Evolutionary conservation across 2,888 invertebrate genomes (phyloP).

Genomic region (Catotricha subobsoleta): DNA sequence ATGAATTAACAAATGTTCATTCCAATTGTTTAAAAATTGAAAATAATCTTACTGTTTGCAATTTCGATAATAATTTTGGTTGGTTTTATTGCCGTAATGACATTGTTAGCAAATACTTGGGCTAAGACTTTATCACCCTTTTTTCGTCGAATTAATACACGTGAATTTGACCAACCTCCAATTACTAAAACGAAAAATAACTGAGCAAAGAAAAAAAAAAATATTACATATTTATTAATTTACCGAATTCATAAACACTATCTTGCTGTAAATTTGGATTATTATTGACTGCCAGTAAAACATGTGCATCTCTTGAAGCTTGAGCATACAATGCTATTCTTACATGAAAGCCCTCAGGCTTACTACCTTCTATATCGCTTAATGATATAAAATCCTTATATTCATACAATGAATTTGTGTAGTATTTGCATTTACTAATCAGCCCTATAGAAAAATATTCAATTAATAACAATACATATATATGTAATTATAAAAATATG

Average conservation of each 20-base stretch:
- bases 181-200: background rate
- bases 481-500: no score
- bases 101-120: background rate
- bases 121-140: slow-evolving; percentile 2
- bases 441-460: background rate
- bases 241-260: background rate
- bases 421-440: background rate
- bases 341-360: background rate
- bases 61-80: background rate
- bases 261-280: background rate
- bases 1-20: background rate
- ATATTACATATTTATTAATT: background rate
- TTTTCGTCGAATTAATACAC: slow-evolving; percentile 2
- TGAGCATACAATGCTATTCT: slow-evolving; percentile 1
- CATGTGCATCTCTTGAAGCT: background rate
- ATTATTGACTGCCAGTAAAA: background rate
- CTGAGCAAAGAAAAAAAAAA: background rate
- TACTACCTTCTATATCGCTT: background rate
- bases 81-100: background rate
- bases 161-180: background rate
- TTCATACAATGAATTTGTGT: background rate
- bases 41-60: background rate
- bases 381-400: background rate
- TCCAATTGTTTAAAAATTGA: no score
- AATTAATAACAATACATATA: no score